Percentiles rank a stretch among this genome's conserved stretches.
phyloP scores from a whole-genome alignment of 2,888 invertebrate genomes.

The Dexiosoma caninum region DNA sequence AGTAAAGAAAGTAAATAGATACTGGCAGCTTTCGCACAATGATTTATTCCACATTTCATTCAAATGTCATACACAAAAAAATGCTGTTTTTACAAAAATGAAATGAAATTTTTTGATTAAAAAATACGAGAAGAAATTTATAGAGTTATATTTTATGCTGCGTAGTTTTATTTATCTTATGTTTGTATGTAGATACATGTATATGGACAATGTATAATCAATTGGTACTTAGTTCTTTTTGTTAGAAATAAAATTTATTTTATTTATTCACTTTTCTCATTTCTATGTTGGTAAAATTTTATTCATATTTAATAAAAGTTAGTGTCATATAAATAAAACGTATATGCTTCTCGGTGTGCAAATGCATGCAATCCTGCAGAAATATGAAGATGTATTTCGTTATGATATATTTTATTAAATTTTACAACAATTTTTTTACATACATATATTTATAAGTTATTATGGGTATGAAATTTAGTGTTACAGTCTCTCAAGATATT shows the following conservation, averaged over 20 bases:
- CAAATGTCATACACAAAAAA: too few relatives aligned
- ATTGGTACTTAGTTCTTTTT: neutral
- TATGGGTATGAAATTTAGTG: conserved; percentile 22
- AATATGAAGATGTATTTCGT: neutral
- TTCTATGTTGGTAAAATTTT: neutral
- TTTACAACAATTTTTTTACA: conserved; percentile 47
- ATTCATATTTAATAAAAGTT: conserved; percentile 39
- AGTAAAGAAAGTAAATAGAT: too few relatives aligned
- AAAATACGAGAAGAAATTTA: neutral
- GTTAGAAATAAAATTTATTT: neutral
- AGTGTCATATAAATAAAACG: neutral
- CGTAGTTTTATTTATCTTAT: too few relatives aligned
- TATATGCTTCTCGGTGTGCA: too few relatives aligned
- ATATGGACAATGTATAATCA: too few relatives aligned
- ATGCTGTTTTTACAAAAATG: neutral
- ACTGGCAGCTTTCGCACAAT: neutral
- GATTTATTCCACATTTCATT: neutral
- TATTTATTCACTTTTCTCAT: neutral
- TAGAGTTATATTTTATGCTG: neutral
- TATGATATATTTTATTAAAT: conserved; percentile 5
- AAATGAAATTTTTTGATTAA: neutral
- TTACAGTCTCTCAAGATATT: conserved; percentile 30
- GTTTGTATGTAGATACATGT: too few relatives aligned
- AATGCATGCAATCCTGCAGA: neutral
- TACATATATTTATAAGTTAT: too few relatives aligned